Evolutionary conservation across 2,888 invertebrate species (phyloP), one percentile per base, ranked within the genome.

Genomic region (Rambutsinella grinnellia): DNA sequence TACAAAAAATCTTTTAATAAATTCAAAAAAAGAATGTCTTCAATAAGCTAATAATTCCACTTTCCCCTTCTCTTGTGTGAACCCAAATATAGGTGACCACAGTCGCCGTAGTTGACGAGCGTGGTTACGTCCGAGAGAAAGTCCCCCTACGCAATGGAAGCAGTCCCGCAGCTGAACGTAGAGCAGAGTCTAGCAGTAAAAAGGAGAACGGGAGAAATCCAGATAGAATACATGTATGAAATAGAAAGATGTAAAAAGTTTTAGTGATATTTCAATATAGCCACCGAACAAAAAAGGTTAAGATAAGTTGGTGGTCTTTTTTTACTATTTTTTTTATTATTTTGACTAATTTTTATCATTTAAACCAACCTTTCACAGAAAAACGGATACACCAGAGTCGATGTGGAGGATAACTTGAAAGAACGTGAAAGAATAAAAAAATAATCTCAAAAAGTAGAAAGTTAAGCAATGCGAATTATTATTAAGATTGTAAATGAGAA

Each of bases 141-240:
- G 51, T 65, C 47, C 36, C 58, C 54, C 23, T 62, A 5, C 49
- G 65, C 13, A 72, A 72, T 51, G 71, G 65, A 36, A 65, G 71
- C 53, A 72, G 71, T 60, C 71, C 71, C n/a, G 63, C 71, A 24
- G 6, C 53, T 19, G 71, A 72, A 15, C 63, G 65, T 21, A 57
- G 58, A 36, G 51, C 21, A 26, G 53, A 65, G 44, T 44, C 10
- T 36, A 36, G 21, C 36, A 57, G 27, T 26, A 67, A 57, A 49
- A 56, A 68, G 28, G 56, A 27, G 15, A 68, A 51, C 27, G n/a
- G 49, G 8, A 68, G 68, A 8, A 72, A 72, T 49, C 36, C 36
- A 5, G 71, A 72, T 47, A 72, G 71, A 15, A 72, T 72, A 58
- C 71, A 72, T 53, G 71, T 72, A 65, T 72, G 65, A 72, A 44